Evolutionary conservation across 30 jellyfish, hydroid and myxozoan species (phyloP), one percentile per base, ranked within the genome.

Genomic region (Chrysaora quinquecirrha): DNA sequence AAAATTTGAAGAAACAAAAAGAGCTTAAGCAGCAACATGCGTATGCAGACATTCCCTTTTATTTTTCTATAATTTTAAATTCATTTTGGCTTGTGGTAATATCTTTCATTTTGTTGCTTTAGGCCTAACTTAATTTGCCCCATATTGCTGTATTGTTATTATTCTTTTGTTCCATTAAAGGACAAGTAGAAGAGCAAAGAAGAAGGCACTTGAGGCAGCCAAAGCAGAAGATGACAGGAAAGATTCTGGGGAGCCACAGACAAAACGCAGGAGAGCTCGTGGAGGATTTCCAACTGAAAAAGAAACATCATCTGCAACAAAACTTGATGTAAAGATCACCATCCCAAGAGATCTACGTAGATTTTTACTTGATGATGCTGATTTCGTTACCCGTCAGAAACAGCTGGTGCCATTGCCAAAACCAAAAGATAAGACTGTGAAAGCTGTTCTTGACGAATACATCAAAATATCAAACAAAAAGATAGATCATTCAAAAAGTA

Each of bases 401-500:
- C 98, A 93, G 77, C 67, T 93, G 7, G 98, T 93, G 7, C 98
- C 98, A 25, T 82, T 93, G 78, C 98, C 98, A 20, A 93, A 93
- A 64, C 83, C 96, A 10, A 85, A 75, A 34, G 97, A 77, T 18
- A 88, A 88, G 38, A 47, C 93, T 20, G 82, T 93, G 18, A 86
- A 76, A 61, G 98, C 93, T 19, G 85, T 93, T 22, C 87, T 88
- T 20, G 84, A 71, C 14, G 92, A 83, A 19, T 93, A 80, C 50
- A 87, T 87, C 24, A 38, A 32, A 22, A 31, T 48, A 2, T 38
- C 43, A 47, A 77, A 47, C 64, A 68, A 81, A 22, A 54, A 73
- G 23, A 32, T 76, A 0, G 79, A 76, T 49, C 97, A 82, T 23
- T 49, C 87, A 29, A 93, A 93, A 50, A 48, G 48, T 9, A 70